These are phyloP conservation scores for Octopus sinensis DNA, from an alignment of 1,140 invertebrate genomes.

Conservation along the genomic window DNA sequence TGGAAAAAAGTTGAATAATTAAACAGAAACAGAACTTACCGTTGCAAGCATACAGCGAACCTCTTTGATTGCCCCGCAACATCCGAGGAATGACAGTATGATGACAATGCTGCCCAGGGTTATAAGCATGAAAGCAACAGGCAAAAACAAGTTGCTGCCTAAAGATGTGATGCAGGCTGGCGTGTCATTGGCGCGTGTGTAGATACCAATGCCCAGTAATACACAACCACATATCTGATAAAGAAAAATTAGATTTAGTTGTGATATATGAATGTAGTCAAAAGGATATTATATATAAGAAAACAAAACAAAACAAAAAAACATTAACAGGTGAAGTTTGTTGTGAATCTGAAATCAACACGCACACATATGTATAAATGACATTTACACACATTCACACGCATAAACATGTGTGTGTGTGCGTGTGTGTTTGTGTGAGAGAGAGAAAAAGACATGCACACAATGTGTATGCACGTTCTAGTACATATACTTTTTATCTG, in stretches of 20 bases:
- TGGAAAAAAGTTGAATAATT: background rate
- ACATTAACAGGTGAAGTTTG: too few species aligned
- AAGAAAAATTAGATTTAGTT: background rate
- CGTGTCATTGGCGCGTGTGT: slow-evolving; percentile 34
- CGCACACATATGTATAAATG: background rate
- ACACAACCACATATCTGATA: slow-evolving; percentile 44
- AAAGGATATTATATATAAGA: too few species aligned
- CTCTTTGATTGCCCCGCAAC: slow-evolving; percentile 50
- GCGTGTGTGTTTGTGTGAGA: background rate
- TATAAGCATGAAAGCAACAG: slow-evolving; percentile 37
- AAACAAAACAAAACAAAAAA: too few species aligned
- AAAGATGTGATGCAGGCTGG: slow-evolving; percentile 36
- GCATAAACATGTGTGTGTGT: background rate
- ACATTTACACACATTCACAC: background rate
- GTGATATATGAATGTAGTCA: too few species aligned
- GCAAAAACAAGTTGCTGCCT: slow-evolving; percentile 32
- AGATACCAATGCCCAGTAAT: slow-evolving; percentile 44
- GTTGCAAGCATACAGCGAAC: slow-evolving; percentile 47
- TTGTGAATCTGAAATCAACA: too few species aligned
- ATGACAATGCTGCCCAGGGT: slow-evolving; percentile 37
- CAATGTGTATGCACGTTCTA: too few species aligned
- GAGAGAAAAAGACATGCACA: too few species aligned
- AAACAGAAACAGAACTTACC: slow-evolving; percentile 26
- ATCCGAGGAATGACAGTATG: slow-evolving; percentile 43
- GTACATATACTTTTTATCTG: too few species aligned